These are phyloP conservation scores for Daubentonia madagascariensis DNA, from an alignment of 2,113 vertebrate genomes.

Conservation along the genomic window DNA sequence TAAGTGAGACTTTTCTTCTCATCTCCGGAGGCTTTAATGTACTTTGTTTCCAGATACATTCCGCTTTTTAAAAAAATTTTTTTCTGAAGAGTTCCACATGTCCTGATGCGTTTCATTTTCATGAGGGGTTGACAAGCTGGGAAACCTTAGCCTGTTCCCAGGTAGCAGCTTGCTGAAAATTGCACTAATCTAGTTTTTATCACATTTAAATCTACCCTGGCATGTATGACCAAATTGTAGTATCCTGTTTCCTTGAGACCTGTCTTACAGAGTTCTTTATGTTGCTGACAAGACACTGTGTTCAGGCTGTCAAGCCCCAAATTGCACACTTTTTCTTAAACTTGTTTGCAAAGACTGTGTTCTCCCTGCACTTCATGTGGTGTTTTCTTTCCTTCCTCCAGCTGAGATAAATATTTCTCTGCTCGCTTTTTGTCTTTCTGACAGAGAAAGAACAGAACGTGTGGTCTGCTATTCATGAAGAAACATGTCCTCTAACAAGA, in stretches of 20 bases:
- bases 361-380: neutral
- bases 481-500: neutral
- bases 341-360: neutral
- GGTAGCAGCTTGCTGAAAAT: neutral
- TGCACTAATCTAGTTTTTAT: neutral
- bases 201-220: neutral
- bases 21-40: neutral
- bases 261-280: neutral
- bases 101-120: neutral
- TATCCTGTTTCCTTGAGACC: neutral
- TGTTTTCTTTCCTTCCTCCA: neutral
- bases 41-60: neutral
- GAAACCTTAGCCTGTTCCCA: neutral
- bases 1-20: neutral
- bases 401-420: neutral
- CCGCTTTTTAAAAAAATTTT: neutral
- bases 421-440: neutral
- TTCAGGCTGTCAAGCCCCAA: neutral
- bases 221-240: neutral
- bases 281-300: neutral
- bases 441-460: neutral
- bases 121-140: neutral
- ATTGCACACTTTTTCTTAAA: neutral
- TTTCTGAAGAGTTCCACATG: neutral
- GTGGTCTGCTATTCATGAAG: neutral